Evolutionary conservation across 2,888 invertebrate species (phyloP).

Genomic region (Clivina fossor): DNA sequence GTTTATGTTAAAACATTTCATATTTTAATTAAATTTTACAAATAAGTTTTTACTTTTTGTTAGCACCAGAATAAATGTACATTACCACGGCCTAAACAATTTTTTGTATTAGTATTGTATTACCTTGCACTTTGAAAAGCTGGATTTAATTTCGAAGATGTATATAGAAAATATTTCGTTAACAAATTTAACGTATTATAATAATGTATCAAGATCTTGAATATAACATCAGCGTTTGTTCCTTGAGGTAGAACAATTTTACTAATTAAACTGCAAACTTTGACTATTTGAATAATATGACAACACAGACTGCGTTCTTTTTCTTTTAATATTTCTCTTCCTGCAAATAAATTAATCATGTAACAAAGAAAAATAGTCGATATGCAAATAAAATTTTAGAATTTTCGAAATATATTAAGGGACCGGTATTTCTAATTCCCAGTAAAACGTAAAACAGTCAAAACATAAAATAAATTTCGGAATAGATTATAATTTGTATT

Average conservation of each 20-base stretch:
- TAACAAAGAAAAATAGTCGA: too few relatives aligned
- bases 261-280: slow-evolving; percentile 56
- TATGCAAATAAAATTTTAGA: too few relatives aligned
- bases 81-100: too few relatives aligned
- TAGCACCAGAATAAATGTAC: too few relatives aligned
- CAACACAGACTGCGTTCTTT: slow-evolving; percentile 61
- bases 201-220: slow-evolving; percentile 59
- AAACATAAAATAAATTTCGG: slow-evolving; percentile 51
- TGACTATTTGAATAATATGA: slow-evolving; percentile 60
- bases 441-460: too few relatives aligned
- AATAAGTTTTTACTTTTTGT: neutral
- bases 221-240: slow-evolving; percentile 57
- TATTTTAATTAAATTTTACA: slow-evolving; percentile 1
- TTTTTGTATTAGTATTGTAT: neutral
- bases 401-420: too few relatives aligned
- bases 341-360: too few relatives aligned
- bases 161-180: slow-evolving; percentile 61
- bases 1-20: too few relatives aligned
- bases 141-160: slow-evolving; percentile 54
- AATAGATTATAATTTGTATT: slow-evolving; percentile 53
- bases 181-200: slow-evolving; percentile 59
- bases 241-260: slow-evolving; percentile 59
- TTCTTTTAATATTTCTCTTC: slow-evolving; percentile 53
- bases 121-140: slow-evolving; percentile 52
- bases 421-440: too few relatives aligned